phyloP scores from a whole-genome alignment of 1,140 invertebrate genomes.

The Anoplolepis gracilipes region DNA sequence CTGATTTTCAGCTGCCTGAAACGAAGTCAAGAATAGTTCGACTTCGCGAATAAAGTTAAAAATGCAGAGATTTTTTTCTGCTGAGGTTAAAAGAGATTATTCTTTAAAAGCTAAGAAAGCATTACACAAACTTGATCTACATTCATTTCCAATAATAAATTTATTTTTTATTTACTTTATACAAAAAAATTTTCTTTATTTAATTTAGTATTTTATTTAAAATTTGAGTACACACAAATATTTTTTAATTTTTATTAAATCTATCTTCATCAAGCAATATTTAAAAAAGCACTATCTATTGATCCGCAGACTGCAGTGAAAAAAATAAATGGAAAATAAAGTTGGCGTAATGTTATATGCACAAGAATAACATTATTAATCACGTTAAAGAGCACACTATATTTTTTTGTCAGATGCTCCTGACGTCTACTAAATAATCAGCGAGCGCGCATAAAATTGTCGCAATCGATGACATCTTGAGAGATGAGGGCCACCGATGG shows the following conservation, averaged over 20 bases:
- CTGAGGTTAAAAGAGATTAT: slow-evolving; percentile 27
- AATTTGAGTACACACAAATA: too few relatives aligned
- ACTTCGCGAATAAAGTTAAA: slow-evolving; percentile 14
- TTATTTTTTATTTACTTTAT: too few relatives aligned
- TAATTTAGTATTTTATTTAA: too few relatives aligned
- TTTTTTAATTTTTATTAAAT: background rate
- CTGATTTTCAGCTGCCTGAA: background rate
- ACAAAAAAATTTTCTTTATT: too few relatives aligned
- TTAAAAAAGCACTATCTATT: background rate
- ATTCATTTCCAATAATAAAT: slow-evolving; percentile 31
- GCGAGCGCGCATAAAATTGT: slow-evolving; percentile 19
- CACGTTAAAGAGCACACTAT: background rate
- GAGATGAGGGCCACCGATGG: slow-evolving; percentile 30
- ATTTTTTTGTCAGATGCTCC: slow-evolving; percentile 13
- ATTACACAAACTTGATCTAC: slow-evolving; percentile 42
- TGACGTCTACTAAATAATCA: slow-evolving; percentile 26
- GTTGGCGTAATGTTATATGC: background rate
- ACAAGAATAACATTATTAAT: slow-evolving; percentile 1
- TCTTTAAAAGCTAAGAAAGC: background rate
- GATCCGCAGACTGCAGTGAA: too few relatives aligned
- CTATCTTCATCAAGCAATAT: background rate
- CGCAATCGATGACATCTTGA: slow-evolving; percentile 49
- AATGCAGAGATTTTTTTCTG: slow-evolving; percentile 10
- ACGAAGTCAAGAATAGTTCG: background rate
- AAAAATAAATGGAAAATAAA: background rate